Evolutionary conservation across 2,888 invertebrate species (phyloP).

Genomic region (Pseudococcus longispinus): DNA sequence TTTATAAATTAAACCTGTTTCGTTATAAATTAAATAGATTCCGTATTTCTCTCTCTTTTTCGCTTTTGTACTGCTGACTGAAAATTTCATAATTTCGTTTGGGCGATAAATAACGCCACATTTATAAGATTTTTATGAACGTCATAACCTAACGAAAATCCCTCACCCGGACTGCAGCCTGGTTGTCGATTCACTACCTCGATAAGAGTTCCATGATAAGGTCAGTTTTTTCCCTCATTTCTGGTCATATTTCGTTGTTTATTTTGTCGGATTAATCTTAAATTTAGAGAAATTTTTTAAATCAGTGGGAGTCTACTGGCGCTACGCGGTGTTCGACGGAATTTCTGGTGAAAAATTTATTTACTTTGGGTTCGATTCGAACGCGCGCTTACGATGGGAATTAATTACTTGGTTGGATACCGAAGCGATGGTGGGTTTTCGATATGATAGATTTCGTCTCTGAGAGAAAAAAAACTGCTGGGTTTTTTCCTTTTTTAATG

Average conservation of each 20-base stretch:
- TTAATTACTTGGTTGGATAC: not conserved
- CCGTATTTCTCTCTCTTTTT: not conserved
- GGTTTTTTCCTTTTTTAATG: not conserved
- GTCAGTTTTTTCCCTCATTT: not conserved
- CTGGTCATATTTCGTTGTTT: constrained; percentile 38
- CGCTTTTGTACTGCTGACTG: not conserved
- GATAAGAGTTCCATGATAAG: not conserved
- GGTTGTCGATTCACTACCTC: not conserved
- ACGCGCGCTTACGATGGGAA: not conserved
- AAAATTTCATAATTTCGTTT: constrained; percentile 27
- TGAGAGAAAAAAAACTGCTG: not conserved
- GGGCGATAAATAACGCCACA: not conserved
- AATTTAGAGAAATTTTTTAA: constrained; percentile 36
- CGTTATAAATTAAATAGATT: constrained; percentile 27
- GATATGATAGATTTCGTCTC: not conserved
- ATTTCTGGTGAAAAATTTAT: not conserved
- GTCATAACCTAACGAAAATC: constrained; percentile 10
- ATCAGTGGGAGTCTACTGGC: constrained; percentile 18
- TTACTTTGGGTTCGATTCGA: not conserved
- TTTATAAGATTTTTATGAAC: constrained; percentile 39
- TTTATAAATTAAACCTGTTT: constrained; percentile 47
- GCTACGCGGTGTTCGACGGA: not conserved
- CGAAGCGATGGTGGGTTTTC: not conserved
- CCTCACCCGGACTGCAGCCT: not conserved
- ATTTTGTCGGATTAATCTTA: constrained; percentile 29